Evolutionary conservation across 2,888 invertebrate genomes (phyloP).

Genomic region (Nomada lathburiana): DNA sequence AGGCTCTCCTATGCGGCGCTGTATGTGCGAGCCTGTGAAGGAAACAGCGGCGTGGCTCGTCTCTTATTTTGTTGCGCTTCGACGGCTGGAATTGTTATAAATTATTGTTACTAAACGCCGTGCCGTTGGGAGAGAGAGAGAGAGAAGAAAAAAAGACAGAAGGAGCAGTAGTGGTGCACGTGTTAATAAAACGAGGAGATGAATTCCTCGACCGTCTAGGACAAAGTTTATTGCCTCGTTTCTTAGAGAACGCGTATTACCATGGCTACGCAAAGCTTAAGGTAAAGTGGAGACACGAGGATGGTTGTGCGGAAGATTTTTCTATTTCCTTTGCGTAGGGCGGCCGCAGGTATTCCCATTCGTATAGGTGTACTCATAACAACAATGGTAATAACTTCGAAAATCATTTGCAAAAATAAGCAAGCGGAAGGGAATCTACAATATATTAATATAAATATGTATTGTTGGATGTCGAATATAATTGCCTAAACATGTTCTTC

Average conservation of each 20-base stretch:
- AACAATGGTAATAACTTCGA: no score
- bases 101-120: slow-evolving; percentile 42
- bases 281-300: not conserved
- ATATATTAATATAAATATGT: no score
- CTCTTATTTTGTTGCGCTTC: not conserved
- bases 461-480: no score
- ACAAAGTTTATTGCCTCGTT: slow-evolving; percentile 41
- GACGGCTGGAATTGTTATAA: slow-evolving; percentile 27
- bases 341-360: no score
- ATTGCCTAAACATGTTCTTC: no score
- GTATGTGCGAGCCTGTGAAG: not conserved
- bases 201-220: slow-evolving; percentile 21
- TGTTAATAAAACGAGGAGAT: slow-evolving; percentile 45
- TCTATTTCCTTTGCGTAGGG: not conserved
- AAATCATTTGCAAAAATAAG: no score
- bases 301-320: slow-evolving; percentile 19
- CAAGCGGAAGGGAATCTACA: no score
- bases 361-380: no score
- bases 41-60: not conserved
- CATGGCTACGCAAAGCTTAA: slow-evolving; percentile 13
- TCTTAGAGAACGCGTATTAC: slow-evolving; percentile 4
- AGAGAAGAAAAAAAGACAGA: not conserved
- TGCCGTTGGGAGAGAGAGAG: not conserved
- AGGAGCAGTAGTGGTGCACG: slow-evolving; percentile 3
- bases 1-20: no score